These are phyloP conservation scores for Alloplasta piceator DNA, from an alignment of 2,888 invertebrate species.

Conservation along the genomic window DNA sequence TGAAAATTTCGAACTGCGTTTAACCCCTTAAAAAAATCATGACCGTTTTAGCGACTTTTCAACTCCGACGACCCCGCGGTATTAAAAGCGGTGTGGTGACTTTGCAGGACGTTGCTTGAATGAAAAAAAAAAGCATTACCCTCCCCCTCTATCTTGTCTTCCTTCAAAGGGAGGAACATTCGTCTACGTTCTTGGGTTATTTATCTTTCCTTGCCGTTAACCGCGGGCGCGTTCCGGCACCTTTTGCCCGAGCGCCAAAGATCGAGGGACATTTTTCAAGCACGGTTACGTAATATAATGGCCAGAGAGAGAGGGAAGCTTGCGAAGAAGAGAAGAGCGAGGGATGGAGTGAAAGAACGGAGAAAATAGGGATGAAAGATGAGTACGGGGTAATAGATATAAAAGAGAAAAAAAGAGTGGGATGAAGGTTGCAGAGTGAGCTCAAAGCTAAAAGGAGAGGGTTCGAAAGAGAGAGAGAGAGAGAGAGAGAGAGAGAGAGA, in stretches of 20 bases:
- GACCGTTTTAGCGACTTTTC: constrained; percentile 17
- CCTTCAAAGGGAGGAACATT: constrained; percentile 57
- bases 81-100: constrained; percentile 44
- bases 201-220: constrained; percentile 72
- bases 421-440: neutral
- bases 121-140: constrained; percentile 54
- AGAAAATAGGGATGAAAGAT: constrained; percentile 33
- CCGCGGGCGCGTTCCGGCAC: constrained; percentile 46
- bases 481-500: constrained; percentile 43
- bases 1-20: too few relatives aligned
- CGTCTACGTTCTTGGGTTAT: constrained; percentile 67
- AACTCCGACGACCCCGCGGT: neutral
- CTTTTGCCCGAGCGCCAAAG: constrained; percentile 47
- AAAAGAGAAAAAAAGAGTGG: constrained; percentile 37
- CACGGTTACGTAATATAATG: constrained; percentile 70
- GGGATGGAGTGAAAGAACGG: constrained; percentile 31
- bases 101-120: constrained; percentile 51
- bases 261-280: constrained; percentile 71
- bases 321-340: constrained; percentile 12
- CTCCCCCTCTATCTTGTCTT: constrained; percentile 48
- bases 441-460: neutral
- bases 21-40: neutral
- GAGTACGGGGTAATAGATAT: constrained; percentile 46
- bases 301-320: constrained; percentile 40
- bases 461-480: constrained; percentile 7